Conservation (phyloP, 2,888 invertebrate genomes). For the Lucinisca nassula region DNA sequence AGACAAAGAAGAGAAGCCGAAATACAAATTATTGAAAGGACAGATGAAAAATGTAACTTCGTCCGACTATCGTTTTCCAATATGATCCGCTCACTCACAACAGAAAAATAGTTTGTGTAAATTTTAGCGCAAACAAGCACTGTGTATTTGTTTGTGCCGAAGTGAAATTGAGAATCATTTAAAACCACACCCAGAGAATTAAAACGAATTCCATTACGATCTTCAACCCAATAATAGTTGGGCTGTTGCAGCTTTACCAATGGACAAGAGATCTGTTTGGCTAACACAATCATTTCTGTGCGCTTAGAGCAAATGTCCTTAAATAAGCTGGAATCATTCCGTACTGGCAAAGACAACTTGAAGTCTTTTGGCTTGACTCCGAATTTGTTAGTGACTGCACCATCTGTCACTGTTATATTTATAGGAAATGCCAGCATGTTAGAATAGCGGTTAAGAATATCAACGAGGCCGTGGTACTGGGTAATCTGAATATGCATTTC, state of each 20-base stretch:
- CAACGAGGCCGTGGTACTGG: neutral
- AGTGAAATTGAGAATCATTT: neutral
- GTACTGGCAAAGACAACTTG: neutral
- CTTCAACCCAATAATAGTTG: neutral
- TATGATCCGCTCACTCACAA: neutral
- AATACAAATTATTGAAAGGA: slow-evolving; percentile 36
- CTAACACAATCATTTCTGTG: neutral
- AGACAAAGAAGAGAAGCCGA: slow-evolving; percentile 41
- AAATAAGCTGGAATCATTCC: neutral
- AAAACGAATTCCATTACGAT: neutral
- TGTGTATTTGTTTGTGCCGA: neutral
- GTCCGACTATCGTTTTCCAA: neutral
- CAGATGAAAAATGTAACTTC: neutral
- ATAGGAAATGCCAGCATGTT: neutral
- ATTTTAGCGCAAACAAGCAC: neutral
- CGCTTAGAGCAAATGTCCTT: neutral
- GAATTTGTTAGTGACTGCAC: neutral
- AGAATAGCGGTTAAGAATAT: neutral
- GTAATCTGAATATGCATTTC: neutral
- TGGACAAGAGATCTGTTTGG: neutral
- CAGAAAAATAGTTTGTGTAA: neutral
- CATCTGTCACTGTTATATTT: neutral
- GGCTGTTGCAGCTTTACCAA: neutral
- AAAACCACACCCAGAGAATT: neutral
- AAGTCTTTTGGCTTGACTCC: neutral